phyloP scores from a whole-genome alignment of 64 coral and sea anemone genomes.

The Actinia tenebrosa region DNA sequence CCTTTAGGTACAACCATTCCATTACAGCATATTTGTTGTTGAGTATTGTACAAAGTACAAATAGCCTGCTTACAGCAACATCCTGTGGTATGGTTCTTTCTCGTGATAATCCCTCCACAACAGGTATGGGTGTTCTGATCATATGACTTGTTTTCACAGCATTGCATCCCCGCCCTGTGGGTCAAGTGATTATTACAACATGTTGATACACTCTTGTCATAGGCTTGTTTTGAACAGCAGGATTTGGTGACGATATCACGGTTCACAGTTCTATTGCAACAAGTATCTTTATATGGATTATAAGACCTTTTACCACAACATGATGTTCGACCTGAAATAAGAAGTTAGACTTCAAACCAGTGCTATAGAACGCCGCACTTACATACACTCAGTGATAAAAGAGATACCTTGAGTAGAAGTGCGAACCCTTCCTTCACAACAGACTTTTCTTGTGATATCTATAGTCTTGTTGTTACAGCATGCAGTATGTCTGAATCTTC shows the following conservation, averaged over 20 bases:
- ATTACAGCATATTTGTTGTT: constrained; percentile 1
- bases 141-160: background rate
- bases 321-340: background rate
- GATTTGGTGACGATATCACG: background rate
- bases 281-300: constrained; percentile 1
- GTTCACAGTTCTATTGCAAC: background rate
- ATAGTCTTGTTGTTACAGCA: background rate
- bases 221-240: background rate
- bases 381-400: too few species aligned
- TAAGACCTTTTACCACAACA: background rate
- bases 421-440: constrained; percentile 6
- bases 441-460: background rate
- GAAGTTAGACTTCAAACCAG: background rate
- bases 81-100: background rate
- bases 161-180: background rate
- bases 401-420: background rate
- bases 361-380: too few species aligned
- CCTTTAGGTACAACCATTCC: background rate
- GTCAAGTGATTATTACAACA: background rate
- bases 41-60: constrained; percentile 3
- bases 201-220: background rate
- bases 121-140: background rate
- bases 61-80: background rate
- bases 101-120: background rate
- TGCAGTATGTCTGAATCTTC: background rate